Base-by-base conservation (phyloP, 2,797 vertebrate genomes). In the Bradypus variegatus region DNA sequence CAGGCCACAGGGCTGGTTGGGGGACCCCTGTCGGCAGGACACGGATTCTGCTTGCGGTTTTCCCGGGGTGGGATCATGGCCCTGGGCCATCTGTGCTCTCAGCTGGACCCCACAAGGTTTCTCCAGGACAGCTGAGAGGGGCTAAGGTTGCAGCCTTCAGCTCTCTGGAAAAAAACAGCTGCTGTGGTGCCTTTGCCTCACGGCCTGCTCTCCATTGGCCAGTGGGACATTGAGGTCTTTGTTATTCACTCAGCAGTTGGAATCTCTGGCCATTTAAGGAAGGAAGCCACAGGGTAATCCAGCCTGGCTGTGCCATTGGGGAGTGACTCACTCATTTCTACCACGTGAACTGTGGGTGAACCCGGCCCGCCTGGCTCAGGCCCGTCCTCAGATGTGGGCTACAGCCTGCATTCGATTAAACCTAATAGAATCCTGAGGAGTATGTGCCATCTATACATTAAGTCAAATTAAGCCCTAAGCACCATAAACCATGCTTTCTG, bases 231-330 rank as follows among this genome's bases (percentile, higher is more conserved):
- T 88, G 89, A 84, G 80, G 94, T 69, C 94, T 96, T 95, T 94
- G 95, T 95, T 93, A 89, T 92, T 94, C 94, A 91, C 12, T 7
- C 90, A 73, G 95, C 96, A 82, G 94, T 94, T 93, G 92, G 95
- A 94, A 94, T 94, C 95, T 94, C 95, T 95, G 94, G 70, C 96
- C 94, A 88, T 96, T 91, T 96, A 94, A 96, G 95, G 95, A 96
- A 96, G 94, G 96, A 82, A 95, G 93, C 92, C 13, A n/a, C 91
- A 55, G 94, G 93, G 95, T 72, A 53, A 93, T 91, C 94, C 94
- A 93, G 94, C 72, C 94, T 88, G 94, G 90, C 94, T 38, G 23
- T 94, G 91, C 94, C 96, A 91, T 73, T 53, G 78, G 84, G 3
- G 72, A 65, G 92, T 95, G 95, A 96, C 93, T 96, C 95, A 96